Evolutionary conservation across 2,888 invertebrate species (phyloP).

Genomic region (Stenodera caucasica): DNA sequence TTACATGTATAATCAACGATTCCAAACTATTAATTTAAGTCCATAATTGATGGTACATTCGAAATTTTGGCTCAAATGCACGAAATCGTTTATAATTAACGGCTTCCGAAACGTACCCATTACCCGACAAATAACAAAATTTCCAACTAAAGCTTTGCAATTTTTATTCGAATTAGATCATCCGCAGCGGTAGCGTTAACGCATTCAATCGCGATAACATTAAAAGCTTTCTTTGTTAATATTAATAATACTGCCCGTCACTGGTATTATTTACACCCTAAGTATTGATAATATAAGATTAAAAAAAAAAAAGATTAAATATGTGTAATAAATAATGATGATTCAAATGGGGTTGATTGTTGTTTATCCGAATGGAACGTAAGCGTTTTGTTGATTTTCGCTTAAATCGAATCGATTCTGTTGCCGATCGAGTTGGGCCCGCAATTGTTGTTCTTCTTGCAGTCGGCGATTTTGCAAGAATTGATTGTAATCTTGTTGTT

Average conservation of each 20-base stretch:
- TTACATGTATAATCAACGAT: too few relatives aligned
- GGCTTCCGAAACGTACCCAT: background rate
- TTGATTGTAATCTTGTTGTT: constrained; percentile 40
- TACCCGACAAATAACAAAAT: constrained; percentile 1
- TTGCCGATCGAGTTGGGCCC: constrained; percentile 43
- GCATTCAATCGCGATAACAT: background rate
- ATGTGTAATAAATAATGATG: constrained; percentile 4
- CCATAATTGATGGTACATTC: too few relatives aligned
- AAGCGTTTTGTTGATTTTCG: constrained; percentile 34
- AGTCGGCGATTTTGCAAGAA: constrained; percentile 39
- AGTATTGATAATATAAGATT: constrained; percentile 26
- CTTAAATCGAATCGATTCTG: constrained; percentile 47
- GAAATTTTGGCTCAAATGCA: too few relatives aligned
- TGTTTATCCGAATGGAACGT: constrained; percentile 39
- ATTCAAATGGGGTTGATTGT: background rate
- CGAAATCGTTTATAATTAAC: too few relatives aligned
- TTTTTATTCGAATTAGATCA: background rate
- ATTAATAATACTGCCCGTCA: constrained; percentile 26
- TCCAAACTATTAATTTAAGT: too few relatives aligned
- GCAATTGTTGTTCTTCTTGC: constrained; percentile 44
- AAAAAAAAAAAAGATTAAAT: background rate
- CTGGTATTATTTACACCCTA: constrained; percentile 20
- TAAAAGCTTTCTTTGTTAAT: background rate
- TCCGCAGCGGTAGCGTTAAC: background rate
- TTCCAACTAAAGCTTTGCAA: background rate